Base-by-base conservation (phyloP, 2,113 vertebrate species). In the Atherinomorus stipes region DNA sequence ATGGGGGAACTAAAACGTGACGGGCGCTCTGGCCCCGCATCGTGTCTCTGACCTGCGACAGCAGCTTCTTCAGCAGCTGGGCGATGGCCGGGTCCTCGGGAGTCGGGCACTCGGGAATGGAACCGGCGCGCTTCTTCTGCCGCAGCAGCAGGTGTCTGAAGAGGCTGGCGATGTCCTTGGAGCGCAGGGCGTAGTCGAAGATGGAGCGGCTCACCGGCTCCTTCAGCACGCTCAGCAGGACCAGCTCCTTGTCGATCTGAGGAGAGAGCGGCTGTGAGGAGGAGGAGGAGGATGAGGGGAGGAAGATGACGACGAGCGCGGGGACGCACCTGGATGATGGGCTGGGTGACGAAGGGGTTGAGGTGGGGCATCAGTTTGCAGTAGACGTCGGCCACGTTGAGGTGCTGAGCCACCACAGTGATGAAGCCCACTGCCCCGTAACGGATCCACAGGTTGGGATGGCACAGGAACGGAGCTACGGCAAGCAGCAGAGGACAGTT, bases 281-380 rank as follows among this genome's bases (percentile, higher is more conserved):
- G 40, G 8, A 53, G 22, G 38, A 37, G 2, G 52, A 1, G 7
- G 4, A 38, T 18, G 28, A 50, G 54, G 54, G 0, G 15, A 0
- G 10, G 37, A 37, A 47, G 25, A n/a, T n/a, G 1, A 4, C 7
- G n/a, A 18, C 0, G 45, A 0, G 2, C 18, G 25, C 1, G 3
- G 0, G 7, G 66, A 19, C 87, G 79, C 88, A 98, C 98, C 96
- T 99, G 98, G 91, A 99, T 98, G 87, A 99, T 96, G 82, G 98
- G 97, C 62, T 99, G 97, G 0, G 95, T 97, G 78, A 99, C 94
- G 76, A 98, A 99, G 4, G 96, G 95, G 73, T 94, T 93, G 56
- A 99, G 96, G 84, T 98, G 96, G 0, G 97, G 98, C 97, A 99
- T 97, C 66, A 99, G 93, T 68, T 98, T 99, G 90, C 98, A 99